A percentile compares a stretch with the other conserved stretches of the same genome.
phyloP scores from a whole-genome alignment of 2,113 vertebrate species.

The Nansenia antarctica region DNA sequence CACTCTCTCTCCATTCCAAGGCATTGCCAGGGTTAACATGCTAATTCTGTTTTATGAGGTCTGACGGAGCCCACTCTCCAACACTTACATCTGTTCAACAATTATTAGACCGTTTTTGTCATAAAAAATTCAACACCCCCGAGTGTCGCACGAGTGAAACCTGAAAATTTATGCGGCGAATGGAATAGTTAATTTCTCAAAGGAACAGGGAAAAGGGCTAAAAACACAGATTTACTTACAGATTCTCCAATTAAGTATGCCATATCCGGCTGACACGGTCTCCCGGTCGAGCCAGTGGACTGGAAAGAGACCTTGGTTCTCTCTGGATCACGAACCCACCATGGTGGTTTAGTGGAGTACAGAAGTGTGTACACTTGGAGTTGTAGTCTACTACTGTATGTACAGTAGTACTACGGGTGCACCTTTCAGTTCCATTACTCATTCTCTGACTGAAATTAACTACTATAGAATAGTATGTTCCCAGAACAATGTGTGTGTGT shows the following conservation, averaged over 20 bases:
- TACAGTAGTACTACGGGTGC: not conserved
- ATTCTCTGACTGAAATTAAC: not conserved
- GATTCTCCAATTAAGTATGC: slow-evolving; percentile 78
- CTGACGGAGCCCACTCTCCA: slow-evolving; percentile 88
- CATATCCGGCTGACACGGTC: slow-evolving; percentile 72
- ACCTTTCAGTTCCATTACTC: not conserved
- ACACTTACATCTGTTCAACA: slow-evolving; percentile 99
- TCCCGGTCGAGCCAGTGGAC: slow-evolving; percentile 63
- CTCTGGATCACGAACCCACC: slow-evolving; percentile 21
- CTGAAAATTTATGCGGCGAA: slow-evolving; percentile 98
- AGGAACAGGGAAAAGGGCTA: slow-evolving; percentile 82
- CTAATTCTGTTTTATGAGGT: slow-evolving; percentile 94
- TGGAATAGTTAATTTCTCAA: slow-evolving; percentile 97
- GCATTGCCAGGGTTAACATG: slow-evolving; percentile 86
- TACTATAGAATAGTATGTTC: not conserved
- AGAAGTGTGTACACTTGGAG: not conserved
- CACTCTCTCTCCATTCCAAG: slow-evolving; percentile 36
- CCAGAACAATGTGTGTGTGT: not conserved
- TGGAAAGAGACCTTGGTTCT: slow-evolving; percentile 17
- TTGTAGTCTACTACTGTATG: too few relatives aligned
- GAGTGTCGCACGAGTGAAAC: slow-evolving; percentile 93
- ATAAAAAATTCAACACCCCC: slow-evolving; percentile 98
- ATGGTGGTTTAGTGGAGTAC: slow-evolving; percentile 3
- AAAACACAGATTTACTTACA: slow-evolving; percentile 89
- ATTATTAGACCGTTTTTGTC: slow-evolving; percentile 98